Evolutionary conservation across 1,140 invertebrate genomes (phyloP).

Genomic region (Daktulosphaira vitifoliae): DNA sequence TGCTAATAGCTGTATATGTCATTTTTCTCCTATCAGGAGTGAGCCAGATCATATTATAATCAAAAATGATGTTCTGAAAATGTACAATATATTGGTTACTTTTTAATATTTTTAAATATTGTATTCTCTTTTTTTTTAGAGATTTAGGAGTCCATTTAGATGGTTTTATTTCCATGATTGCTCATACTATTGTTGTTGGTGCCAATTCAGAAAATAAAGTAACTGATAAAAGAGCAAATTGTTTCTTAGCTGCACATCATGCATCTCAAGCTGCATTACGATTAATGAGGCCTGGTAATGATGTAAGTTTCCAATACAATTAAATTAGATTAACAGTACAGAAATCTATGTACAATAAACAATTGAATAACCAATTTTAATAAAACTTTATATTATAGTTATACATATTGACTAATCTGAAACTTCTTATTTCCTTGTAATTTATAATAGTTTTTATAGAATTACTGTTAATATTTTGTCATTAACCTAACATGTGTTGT

Average conservation of each 20-base stretch:
- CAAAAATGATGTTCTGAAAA: conserved; percentile 93
- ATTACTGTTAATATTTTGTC: too few relatives aligned
- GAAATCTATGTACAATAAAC: too few relatives aligned
- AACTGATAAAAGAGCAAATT: conserved; percentile 86
- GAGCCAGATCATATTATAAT: conserved; percentile 83
- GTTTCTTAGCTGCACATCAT: conserved; percentile 86
- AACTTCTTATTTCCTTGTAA: too few relatives aligned
- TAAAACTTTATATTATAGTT: too few relatives aligned
- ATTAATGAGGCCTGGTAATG: conserved; percentile 82
- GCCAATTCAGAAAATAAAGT: conserved; percentile 60
- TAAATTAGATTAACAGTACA: too few relatives aligned
- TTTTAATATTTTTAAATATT: background rate
- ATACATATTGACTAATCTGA: too few relatives aligned
- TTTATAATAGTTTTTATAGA: too few relatives aligned
- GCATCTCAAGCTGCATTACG: conserved; percentile 90
- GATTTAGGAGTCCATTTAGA: conserved; percentile 97
- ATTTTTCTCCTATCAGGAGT: conserved; percentile 90
- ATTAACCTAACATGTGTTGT: too few relatives aligned
- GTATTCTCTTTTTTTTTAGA: conserved; percentile 49
- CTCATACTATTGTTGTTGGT: conserved; percentile 89
- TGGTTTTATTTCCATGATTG: conserved; percentile 96
- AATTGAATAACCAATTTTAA: too few relatives aligned
- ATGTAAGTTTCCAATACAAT: conserved; percentile 50
- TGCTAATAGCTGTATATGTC: conserved; percentile 98
- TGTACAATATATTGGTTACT: conserved; percentile 57